Evolutionary conservation across 2,888 invertebrate species (phyloP).

Genomic region (Drosophila antonietae): DNA sequence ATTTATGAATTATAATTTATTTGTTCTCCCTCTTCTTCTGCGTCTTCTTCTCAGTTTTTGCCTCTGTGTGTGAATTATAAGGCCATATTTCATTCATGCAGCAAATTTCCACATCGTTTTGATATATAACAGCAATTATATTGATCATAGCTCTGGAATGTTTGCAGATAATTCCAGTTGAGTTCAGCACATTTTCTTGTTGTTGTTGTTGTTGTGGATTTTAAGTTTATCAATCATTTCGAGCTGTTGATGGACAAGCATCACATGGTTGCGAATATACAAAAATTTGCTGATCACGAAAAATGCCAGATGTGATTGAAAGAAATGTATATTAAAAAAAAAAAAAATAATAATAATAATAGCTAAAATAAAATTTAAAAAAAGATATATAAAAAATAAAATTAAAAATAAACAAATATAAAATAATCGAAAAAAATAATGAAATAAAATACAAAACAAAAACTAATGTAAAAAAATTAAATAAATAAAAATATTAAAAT

Average conservation of each 20-base stretch:
- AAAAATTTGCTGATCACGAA: neutral
- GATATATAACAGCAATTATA: constrained; percentile 60
- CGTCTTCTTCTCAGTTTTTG: constrained; percentile 4
- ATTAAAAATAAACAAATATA: neutral
- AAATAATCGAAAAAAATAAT: no score
- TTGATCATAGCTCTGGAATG: constrained; percentile 48
- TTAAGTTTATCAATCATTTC: constrained; percentile 66
- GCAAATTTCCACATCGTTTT: constrained; percentile 52
- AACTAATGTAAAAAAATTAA: neutral
- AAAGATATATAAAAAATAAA: neutral
- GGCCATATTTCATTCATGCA: constrained; percentile 48
- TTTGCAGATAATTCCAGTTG: constrained; percentile 47
- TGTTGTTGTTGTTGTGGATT: constrained; percentile 22
- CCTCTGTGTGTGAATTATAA: constrained; percentile 26
- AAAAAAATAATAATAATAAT: neutral
- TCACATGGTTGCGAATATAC: constrained; percentile 37
- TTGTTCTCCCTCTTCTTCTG: constrained; percentile 10
- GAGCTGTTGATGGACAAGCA: constrained; percentile 46
- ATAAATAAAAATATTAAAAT: neutral
- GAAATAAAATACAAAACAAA: no score
- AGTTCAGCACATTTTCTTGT: constrained; percentile 23
- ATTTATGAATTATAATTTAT: constrained; percentile 76
- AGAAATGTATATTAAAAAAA: neutral
- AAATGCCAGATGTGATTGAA: constrained; percentile 8
- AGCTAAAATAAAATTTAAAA: neutral